Evolutionary conservation across 1,140 invertebrate genomes (phyloP), one percentile per base, ranked within the genome.

Genomic region (Steinernema khuongi): DNA sequence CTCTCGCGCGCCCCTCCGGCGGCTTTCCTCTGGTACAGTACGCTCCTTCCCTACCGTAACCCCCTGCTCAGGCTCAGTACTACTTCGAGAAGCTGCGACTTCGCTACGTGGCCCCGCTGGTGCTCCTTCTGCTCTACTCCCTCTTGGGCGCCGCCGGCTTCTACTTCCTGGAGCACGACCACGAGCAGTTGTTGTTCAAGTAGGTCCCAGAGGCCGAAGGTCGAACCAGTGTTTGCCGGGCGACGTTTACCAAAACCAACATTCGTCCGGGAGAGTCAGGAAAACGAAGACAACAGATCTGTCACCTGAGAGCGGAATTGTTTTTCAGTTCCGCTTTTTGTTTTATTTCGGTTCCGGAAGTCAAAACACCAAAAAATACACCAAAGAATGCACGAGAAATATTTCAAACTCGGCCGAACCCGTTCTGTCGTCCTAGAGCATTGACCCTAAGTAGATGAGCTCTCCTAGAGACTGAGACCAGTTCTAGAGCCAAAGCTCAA

Each of bases 121-220:
- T 85, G 44, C 70, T 84, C 17, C 75, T 84, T 19, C 31, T 84
- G 17, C 29, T 84, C 28, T 84, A 84, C 67, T 81, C 83, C 28
- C 26, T 84, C 29, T 22, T 83, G n/a, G 83, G 83, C 1, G 83
- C 83, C 4, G 76, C 72, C 36, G 31, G 84, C 29, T 84, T 84
- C 41, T 85, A 80, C 71, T 36, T 68, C n/a, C 60, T 84, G 18
- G 83, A 84, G 68, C 68, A 81, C 68, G 83, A 85, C 19, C 67
- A 84, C 69, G 82, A 84, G 67, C 31, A 74, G 36, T 60, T 60
- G 14, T 33, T 83, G 4, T 74, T 80, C 29, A 41, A 66, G 82
- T 82, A 43, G 70, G 60, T 77, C 60, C 18, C 72, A 26, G n/a
- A 41, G n/a, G 36, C n/a, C 36, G 36, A 41, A 11, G 7, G 7